Conservation (phyloP, 2,113 vertebrate genomes). For the Corythaixoides concolor region DNA sequence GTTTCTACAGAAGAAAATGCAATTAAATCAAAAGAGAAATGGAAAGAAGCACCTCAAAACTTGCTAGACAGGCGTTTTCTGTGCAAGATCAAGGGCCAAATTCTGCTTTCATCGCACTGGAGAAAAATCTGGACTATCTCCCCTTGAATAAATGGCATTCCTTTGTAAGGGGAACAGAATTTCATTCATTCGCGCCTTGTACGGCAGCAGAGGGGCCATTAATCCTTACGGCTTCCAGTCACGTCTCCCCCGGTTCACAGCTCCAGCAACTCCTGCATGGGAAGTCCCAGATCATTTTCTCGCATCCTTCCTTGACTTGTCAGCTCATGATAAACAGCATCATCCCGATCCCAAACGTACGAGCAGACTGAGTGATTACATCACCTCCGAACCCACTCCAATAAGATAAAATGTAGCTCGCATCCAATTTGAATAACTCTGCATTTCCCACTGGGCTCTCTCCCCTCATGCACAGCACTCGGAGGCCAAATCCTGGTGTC, state of each 20-base stretch:
- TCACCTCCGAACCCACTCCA: constrained; percentile 28
- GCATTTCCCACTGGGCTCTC: neutral
- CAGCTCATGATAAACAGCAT: constrained; percentile 57
- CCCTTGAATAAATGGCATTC: constrained; percentile 50
- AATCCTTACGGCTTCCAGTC: constrained; percentile 54
- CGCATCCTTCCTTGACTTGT: constrained; percentile 54
- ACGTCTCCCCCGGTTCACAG: neutral
- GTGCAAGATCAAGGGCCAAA: constrained; percentile 40
- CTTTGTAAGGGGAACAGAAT: constrained; percentile 49
- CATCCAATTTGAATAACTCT: neutral
- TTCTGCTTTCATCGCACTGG: constrained; percentile 29
- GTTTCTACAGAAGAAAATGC: neutral
- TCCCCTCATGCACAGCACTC: accelerated
- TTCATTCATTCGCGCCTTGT: constrained; percentile 48
- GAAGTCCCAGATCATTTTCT: constrained; percentile 52
- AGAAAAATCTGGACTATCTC: constrained; percentile 48
- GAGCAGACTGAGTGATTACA: constrained; percentile 51
- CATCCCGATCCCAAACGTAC: neutral
- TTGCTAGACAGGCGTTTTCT: neutral
- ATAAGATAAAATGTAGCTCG: constrained; percentile 2
- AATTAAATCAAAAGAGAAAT: neutral
- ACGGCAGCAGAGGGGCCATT: constrained; percentile 42
- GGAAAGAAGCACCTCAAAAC: neutral
- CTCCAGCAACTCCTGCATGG: constrained; percentile 31
- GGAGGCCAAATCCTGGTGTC: neutral